Percentiles rank a stretch among this genome's conserved stretches.
phyloP scores from a whole-genome alignment of 2,888 invertebrate genomes.

The Scaptomyza polygonia region DNA sequence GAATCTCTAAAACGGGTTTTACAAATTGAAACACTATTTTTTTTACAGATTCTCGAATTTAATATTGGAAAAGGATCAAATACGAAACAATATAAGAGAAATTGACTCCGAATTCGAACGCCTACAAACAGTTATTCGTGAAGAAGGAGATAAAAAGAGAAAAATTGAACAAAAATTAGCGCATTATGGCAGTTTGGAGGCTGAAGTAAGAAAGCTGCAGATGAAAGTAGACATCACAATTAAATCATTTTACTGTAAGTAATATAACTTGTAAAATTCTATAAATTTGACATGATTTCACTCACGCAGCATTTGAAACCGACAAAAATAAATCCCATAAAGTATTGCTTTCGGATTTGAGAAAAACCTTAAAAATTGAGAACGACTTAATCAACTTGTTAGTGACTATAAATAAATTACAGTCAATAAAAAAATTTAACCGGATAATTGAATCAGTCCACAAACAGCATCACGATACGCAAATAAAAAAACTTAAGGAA shows the following conservation, averaged over 20 bases:
- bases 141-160: constrained; percentile 49
- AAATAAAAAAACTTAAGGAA: constrained; percentile 41
- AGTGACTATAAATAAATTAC: neutral
- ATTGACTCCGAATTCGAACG: constrained; percentile 59
- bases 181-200: constrained; percentile 47
- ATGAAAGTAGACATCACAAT: constrained; percentile 51
- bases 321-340: constrained; percentile 17
- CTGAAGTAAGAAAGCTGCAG: constrained; percentile 56
- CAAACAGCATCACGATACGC: constrained; percentile 31
- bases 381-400: constrained; percentile 12
- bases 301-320: constrained; percentile 38
- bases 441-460: constrained; percentile 20
- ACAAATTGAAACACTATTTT: constrained; percentile 9
- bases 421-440: constrained; percentile 3
- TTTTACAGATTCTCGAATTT: constrained; percentile 72
- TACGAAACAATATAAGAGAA: constrained; percentile 42
- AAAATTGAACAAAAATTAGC: constrained; percentile 63
- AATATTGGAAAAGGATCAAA: constrained; percentile 70
- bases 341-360: constrained; percentile 13
- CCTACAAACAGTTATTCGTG: constrained; percentile 37
- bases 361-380: constrained; percentile 33
- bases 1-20: neutral
- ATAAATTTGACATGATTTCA: neutral
- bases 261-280: neutral
- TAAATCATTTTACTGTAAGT: constrained; percentile 58